A percentile compares a stretch with the other conserved stretches of the same genome.
phyloP scores from a whole-genome alignment of 2,113 vertebrate genomes.

The Cranoglanis bouderius region DNA sequence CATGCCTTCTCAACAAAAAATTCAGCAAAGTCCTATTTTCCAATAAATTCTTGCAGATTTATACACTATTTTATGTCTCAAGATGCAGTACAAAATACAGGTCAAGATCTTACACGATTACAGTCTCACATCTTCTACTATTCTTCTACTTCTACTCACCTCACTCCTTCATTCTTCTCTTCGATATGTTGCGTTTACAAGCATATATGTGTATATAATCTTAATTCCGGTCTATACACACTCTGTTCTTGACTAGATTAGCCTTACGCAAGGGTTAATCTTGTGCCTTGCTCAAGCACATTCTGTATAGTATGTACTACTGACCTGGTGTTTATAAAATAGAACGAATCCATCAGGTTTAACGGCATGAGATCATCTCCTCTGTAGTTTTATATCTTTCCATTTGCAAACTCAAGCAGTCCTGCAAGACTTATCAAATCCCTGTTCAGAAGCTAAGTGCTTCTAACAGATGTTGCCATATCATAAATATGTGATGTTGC shows the following conservation, averaged over 20 bases:
- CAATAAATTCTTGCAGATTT: not conserved
- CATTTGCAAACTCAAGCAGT: not conserved
- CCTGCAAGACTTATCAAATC: conserved; percentile 23
- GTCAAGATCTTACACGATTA: not conserved
- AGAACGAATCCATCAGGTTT: conserved; percentile 10
- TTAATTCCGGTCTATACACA: not conserved
- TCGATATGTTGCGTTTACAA: not conserved
- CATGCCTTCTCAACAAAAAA: not conserved
- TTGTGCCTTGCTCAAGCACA: not conserved
- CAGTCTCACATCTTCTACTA: not conserved
- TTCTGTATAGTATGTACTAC: not conserved
- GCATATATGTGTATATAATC: not conserved
- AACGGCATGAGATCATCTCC: not conserved
- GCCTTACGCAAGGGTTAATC: not conserved
- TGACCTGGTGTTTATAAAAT: not conserved
- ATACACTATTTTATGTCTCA: not conserved
- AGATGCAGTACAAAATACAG: not conserved
- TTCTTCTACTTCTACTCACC: not conserved
- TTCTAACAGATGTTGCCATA: conserved; percentile 49
- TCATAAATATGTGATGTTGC: conserved; percentile 24
- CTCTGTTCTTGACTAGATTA: conserved; percentile 11
- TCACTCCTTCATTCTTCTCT: not conserved
- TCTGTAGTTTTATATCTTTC: conserved; percentile 22
- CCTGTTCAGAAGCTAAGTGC: conserved; percentile 37
- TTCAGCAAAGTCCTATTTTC: not conserved